Conservation (phyloP, 2,888 invertebrate genomes). For the Athetis lepigone region DNA sequence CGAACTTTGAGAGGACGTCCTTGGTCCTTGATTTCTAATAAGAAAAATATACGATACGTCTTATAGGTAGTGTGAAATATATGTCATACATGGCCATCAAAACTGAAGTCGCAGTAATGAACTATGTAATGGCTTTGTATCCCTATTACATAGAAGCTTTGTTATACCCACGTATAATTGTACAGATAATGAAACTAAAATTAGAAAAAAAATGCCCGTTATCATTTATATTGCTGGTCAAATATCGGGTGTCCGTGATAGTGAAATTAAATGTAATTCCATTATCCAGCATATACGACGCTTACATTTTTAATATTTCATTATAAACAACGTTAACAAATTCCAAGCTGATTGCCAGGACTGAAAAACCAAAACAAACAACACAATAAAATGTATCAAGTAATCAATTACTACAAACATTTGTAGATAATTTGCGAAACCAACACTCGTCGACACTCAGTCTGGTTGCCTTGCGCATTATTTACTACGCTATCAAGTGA, state of each 20-base stretch:
- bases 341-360: neutral
- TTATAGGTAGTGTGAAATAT: too few species aligned
- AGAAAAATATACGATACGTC: too few species aligned
- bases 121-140: too few species aligned
- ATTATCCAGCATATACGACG: too few species aligned
- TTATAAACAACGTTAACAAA: too few species aligned
- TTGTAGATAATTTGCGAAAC: constrained; percentile 55
- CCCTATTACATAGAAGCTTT: neutral
- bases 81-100: too few species aligned
- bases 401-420: constrained; percentile 20
- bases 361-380: neutral
- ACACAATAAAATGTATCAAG: constrained; percentile 7
- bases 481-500: constrained; percentile 67
- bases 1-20: constrained; percentile 23
- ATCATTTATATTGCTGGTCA: neutral
- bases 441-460: constrained; percentile 51
- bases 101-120: too few species aligned
- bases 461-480: constrained; percentile 60
- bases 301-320: too few species aligned
- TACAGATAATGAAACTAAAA: constrained; percentile 10
- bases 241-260: constrained; percentile 15
- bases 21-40: too few species aligned
- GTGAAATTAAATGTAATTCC: neutral
- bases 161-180: neutral
- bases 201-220: neutral